Evolutionary conservation across 2,888 invertebrate genomes (phyloP).

Genomic region (Pardosa pseudoannulata): DNA sequence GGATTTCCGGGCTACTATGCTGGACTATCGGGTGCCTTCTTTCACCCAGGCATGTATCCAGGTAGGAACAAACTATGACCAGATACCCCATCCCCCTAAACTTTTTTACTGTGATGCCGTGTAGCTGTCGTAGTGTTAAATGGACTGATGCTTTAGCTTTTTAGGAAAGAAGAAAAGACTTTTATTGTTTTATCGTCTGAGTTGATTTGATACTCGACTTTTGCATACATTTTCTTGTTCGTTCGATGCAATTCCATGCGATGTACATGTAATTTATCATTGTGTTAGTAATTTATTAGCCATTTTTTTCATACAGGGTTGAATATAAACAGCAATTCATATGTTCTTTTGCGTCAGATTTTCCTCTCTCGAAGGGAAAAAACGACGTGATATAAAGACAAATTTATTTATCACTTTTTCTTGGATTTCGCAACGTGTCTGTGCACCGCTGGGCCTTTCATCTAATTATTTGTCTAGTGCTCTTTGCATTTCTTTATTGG

Average conservation of each 20-base stretch:
- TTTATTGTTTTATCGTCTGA: constrained; percentile 52
- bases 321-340: constrained; percentile 64
- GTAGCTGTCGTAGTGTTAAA: constrained; percentile 62
- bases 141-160: constrained; percentile 52
- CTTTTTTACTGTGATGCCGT: constrained; percentile 64
- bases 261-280: constrained; percentile 73
- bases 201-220: constrained; percentile 35
- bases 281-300: constrained; percentile 73
- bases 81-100: constrained; percentile 42
- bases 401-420: constrained; percentile 63
- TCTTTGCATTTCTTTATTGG: constrained; percentile 43
- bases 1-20: constrained; percentile 77
- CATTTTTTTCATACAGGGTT: constrained; percentile 71
- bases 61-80: constrained; percentile 75
- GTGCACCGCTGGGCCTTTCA: constrained; percentile 47
- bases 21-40: constrained; percentile 79
- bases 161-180: constrained; percentile 31
- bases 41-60: constrained; percentile 81
- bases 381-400: constrained; percentile 49
- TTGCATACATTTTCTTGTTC: constrained; percentile 60
- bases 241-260: constrained; percentile 64
- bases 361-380: constrained; percentile 30
- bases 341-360: constrained; percentile 57
- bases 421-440: constrained; percentile 55
- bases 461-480: constrained; percentile 58